Evolutionary conservation across 2,888 invertebrate genomes (phyloP), one percentile per base, ranked within the genome.

Genomic region (Agrotis ipsilon): DNA sequence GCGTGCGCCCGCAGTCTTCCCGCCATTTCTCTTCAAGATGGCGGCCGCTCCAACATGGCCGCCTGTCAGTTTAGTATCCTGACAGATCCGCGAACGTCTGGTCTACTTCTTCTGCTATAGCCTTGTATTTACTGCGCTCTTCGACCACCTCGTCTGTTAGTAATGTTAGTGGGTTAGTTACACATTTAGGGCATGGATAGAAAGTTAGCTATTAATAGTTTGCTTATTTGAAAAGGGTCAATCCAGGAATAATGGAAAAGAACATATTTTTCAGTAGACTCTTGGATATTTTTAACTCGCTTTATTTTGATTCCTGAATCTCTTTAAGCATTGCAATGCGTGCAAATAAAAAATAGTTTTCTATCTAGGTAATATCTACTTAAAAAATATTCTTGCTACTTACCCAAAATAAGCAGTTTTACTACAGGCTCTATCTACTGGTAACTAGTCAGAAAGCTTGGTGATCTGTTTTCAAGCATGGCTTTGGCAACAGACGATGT

Each of bases 31-130:
- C 72, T 76, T 61, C 84, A 90, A 91, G 72, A 91, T 90, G 89
- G 91, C 89, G 85, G 78, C 80, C 49, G 63, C 70, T 24, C 54
- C 59, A 71, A 81, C 27, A 84, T 80, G 81, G 68, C 73, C 55
- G 70, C 73, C 39, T 39, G 70, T 46, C 21, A 49, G 39, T 72
- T 92, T 97, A 98, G 96, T 98, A 98, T 90, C 98, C 99, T 91
- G 98, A 98, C 91, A 99, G 97, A 96, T 99, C 99, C 84, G 99
- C 99, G 95, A 99, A 99, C 79, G 99, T 99, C 94, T 98, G 98
- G 96, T 99, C 99, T 97, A 99, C 98, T 96, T 99, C 99, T 94
- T 99, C 99, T 89, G 99, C 99, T 94, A 99, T 99, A 85, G 98
- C 98, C 97, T 99, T 99, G 97, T 98, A 99, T 96, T 98, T 99